A percentile compares a stretch with the other conserved stretches of the same genome.
phyloP scores from a whole-genome alignment of 2,797 vertebrate genomes.

The Hybognathus amarus region DNA sequence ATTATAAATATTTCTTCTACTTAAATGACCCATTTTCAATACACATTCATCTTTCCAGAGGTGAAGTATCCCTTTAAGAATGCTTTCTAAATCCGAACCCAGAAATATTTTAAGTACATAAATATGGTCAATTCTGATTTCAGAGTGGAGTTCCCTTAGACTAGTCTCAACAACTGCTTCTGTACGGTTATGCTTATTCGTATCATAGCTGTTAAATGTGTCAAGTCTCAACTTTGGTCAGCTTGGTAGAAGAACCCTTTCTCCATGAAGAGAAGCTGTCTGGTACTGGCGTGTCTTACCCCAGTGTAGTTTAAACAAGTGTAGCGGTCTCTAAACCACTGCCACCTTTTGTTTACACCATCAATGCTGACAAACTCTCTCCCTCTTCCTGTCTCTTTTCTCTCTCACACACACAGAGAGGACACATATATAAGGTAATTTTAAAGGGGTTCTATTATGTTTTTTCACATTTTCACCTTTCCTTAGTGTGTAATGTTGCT shows the following conservation, averaged over 20 bases:
- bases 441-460: background rate
- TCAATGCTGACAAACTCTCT: conserved; percentile 21
- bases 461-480: background rate
- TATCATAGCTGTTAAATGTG: background rate
- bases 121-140: background rate
- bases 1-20: too few relatives aligned
- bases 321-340: conserved; percentile 68
- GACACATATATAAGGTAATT: background rate
- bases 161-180: background rate
- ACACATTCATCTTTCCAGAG: too few relatives aligned
- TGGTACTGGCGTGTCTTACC: conserved; percentile 61
- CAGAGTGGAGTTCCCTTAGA: background rate
- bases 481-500: background rate
- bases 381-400: background rate
- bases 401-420: background rate
- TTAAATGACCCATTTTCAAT: too few relatives aligned
- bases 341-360: conserved; percentile 72
- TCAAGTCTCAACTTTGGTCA: conserved; percentile 18
- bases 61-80: background rate
- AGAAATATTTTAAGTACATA: background rate
- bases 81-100: background rate
- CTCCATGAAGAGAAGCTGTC: conserved; percentile 39
- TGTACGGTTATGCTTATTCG: background rate
- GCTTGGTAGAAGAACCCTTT: conserved; percentile 33
- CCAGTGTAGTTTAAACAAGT: conserved; percentile 71